A percentile compares a stretch with the other conserved stretches of the same genome.
These are phyloP conservation scores for Panzeria rudis DNA, from an alignment of 2,888 invertebrate genomes.

Conservation along the genomic window DNA sequence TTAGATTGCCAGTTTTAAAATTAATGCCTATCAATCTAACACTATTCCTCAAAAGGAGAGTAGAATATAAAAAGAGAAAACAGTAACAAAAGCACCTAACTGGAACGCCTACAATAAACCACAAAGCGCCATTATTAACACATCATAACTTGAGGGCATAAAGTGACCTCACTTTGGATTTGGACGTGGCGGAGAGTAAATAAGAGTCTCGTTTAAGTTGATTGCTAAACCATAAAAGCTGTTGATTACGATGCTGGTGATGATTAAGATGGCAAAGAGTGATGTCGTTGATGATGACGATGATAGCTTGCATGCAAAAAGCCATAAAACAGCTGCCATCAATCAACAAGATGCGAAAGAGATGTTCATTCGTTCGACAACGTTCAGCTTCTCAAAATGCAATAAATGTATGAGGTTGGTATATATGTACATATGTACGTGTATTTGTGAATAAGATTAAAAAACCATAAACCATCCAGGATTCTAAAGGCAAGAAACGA, in stretches of 20 bases:
- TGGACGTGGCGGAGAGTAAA: slow-evolving; percentile 56
- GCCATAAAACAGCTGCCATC: slow-evolving; percentile 73
- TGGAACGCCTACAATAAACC: slow-evolving; percentile 78
- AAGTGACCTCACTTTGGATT: slow-evolving; percentile 69
- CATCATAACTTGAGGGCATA: slow-evolving; percentile 79
- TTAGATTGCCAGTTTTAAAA: slow-evolving; percentile 27
- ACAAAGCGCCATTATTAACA: slow-evolving; percentile 81
- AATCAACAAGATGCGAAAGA: slow-evolving; percentile 65
- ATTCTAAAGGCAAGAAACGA: slow-evolving; percentile 56
- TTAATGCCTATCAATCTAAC: slow-evolving; percentile 51
- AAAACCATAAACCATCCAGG: slow-evolving; percentile 68
- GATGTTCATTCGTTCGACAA: slow-evolving; percentile 61
- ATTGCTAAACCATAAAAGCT: slow-evolving; percentile 54
- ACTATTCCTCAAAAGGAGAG: slow-evolving; percentile 29
- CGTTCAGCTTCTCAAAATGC: slow-evolving; percentile 58
- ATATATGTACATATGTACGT: slow-evolving; percentile 7
- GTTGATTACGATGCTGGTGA: slow-evolving; percentile 48
- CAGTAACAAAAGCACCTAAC: slow-evolving; percentile 61
- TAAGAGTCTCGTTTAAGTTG: slow-evolving; percentile 50
- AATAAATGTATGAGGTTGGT: slow-evolving; percentile 37
- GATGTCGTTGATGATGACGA: slow-evolving; percentile 48
- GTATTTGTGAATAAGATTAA: slow-evolving; percentile 63
- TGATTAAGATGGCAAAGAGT: slow-evolving; percentile 41
- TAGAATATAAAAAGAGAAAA: slow-evolving; percentile 27
- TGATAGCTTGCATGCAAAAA: slow-evolving; percentile 72